These are phyloP conservation scores for Gobio occitaniae DNA, from an alignment of 2,797 vertebrate genomes.

Conservation along the genomic window DNA sequence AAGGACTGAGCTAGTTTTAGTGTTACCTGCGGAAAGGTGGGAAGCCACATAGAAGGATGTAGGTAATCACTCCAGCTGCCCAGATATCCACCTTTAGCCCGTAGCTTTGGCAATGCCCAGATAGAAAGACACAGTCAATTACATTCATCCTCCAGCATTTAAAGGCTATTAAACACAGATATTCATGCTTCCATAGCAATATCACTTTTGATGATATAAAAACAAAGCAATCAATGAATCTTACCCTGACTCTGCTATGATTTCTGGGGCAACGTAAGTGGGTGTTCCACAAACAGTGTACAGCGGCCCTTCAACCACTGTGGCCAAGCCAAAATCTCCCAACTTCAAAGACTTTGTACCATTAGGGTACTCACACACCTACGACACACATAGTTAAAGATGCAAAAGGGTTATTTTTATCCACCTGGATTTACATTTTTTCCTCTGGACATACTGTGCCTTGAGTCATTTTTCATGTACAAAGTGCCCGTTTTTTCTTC, in stretches of 20 bases:
- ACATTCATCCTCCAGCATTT: constrained; percentile 7
- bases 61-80: constrained; percentile 97
- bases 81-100: constrained; percentile 98
- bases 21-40: constrained; percentile 95
- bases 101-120: constrained; percentile 77
- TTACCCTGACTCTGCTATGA: constrained; percentile 95
- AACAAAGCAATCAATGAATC: constrained; percentile 31
- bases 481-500: neutral
- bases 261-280: constrained; percentile 97
- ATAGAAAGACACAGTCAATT: neutral
- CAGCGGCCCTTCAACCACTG: constrained; percentile 91
- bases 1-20: neutral
- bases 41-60: constrained; percentile 96
- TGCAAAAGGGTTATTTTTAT: neutral
- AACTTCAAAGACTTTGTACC: constrained; percentile 94
- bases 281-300: constrained; percentile 97
- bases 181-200: neutral
- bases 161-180: neutral
- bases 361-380: constrained; percentile 94
- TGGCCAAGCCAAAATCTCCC: constrained; percentile 96
- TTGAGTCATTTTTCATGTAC: neutral
- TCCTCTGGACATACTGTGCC: neutral
- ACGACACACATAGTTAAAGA: neutral
- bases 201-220: neutral
- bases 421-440: neutral